Conservation (phyloP, 2,113 vertebrate genomes). For the Ailuropoda melanoleuca region DNA sequence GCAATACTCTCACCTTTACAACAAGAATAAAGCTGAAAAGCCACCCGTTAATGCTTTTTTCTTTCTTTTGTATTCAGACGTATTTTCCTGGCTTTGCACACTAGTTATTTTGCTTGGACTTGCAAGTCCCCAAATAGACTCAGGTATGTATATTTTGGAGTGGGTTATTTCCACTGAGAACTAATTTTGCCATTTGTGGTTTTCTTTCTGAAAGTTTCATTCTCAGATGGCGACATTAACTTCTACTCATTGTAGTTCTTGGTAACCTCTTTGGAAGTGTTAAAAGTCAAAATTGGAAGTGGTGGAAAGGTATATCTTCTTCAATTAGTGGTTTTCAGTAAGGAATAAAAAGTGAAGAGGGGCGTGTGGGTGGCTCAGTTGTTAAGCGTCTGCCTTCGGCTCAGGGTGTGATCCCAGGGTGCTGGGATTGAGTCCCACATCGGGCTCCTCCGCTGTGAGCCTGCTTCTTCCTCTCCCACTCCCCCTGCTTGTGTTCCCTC, state of each 20-base stretch:
- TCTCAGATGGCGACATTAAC: slow-evolving; percentile 19
- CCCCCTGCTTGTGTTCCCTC: too few species aligned
- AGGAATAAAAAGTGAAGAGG: neutral
- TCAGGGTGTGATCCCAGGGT: too few species aligned
- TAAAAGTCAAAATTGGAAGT: slow-evolving; percentile 11
- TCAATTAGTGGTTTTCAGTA: neutral
- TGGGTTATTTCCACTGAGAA: slow-evolving; percentile 26
- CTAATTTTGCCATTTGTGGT: slow-evolving; percentile 40
- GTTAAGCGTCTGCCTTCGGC: too few species aligned
- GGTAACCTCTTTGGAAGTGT: neutral
- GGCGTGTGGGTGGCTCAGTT: too few species aligned
- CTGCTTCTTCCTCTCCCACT: too few species aligned
- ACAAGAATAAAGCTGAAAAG: neutral
- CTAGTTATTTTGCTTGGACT: neutral
- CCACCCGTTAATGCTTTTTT: neutral
- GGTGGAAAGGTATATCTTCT: neutral
- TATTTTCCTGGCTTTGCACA: slow-evolving; percentile 7
- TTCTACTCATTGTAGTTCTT: neutral
- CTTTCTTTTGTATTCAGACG: slow-evolving; percentile 10
- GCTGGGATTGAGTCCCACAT: too few species aligned
- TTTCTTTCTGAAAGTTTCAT: slow-evolving; percentile 47
- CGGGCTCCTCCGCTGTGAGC: too few species aligned
- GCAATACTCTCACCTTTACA: neutral
- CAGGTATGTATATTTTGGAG: neutral
- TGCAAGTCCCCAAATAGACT: neutral